Conservation (phyloP, 1,140 invertebrate species). For the Platorchestia sp. region DNA sequence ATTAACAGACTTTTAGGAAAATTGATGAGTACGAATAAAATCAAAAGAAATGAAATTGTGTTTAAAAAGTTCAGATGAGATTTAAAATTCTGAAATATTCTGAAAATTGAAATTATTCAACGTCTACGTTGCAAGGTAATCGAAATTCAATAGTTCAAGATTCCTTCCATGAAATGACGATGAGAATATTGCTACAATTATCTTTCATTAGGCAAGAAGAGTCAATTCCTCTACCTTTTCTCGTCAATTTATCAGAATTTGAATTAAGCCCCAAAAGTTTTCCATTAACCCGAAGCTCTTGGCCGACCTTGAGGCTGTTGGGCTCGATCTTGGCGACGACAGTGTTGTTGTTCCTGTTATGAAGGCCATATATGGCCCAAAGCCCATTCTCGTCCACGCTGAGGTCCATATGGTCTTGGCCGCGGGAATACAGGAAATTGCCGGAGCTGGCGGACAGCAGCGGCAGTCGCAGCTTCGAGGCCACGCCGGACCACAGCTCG, state of each 20-base stretch:
- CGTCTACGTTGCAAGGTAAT: too few species aligned
- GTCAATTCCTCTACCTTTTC: too few species aligned
- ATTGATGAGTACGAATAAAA: too few species aligned
- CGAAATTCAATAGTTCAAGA: too few species aligned
- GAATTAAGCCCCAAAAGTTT: background rate
- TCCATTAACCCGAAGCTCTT: background rate
- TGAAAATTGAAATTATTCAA: too few species aligned
- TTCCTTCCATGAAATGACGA: too few species aligned
- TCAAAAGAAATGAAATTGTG: too few species aligned
- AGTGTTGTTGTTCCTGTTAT: conserved; percentile 79
- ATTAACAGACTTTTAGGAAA: too few species aligned
- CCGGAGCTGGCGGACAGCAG: conserved; percentile 72
- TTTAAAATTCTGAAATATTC: too few species aligned
- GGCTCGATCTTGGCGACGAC: conserved; percentile 83
- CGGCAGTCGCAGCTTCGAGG: conserved; percentile 70
- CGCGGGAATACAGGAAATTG: conserved; percentile 74
- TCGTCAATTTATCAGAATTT: background rate
- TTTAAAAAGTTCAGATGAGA: too few species aligned
- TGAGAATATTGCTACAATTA: too few species aligned
- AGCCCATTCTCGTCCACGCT: conserved; percentile 93
- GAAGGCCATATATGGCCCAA: conserved; percentile 85
- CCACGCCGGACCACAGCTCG: conserved; percentile 73
- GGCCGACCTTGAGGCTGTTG: conserved; percentile 68
- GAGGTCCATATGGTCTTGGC: conserved; percentile 88
- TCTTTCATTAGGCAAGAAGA: too few species aligned